Base-by-base conservation (phyloP, 2,797 vertebrate genomes). In the Epinephelus malabaricus region DNA sequence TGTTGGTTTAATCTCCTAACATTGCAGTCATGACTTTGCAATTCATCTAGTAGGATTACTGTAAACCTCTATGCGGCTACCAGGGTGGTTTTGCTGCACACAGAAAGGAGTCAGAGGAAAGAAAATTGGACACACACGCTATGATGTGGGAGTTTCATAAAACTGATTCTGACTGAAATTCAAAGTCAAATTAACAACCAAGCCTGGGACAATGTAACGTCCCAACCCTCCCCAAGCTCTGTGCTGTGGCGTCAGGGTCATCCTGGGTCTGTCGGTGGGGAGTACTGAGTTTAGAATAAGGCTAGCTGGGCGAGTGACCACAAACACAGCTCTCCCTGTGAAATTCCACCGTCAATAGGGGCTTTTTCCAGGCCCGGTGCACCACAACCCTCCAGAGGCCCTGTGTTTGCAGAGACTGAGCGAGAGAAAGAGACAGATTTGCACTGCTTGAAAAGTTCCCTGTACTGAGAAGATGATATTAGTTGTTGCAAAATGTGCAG, bases 301-400 rank as follows among this genome's bases (percentile, higher is more conserved):
- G 86, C 87, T 76, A 73, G 78, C 73, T 78, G 84, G 81, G 64
- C 13, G 6, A 86, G 53, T 59, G 84, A 88, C 90, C 89, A 70
- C 81, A 92, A 84, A 87, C 88, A 81, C 88, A 81, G 77, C 50
- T 73, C 74, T 90, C 21, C 68, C 83, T 83, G 90, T 90, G 79
- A 93, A 93, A 90, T 80, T 88, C 87, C 89, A 82, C 76, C 56
- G 73, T 93, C 93, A 90, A 82, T 81, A 86, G 92, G 92, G 90
- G 84, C 84, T 93, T 94, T 93, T 92, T 93, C 87, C 84, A 83
- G 76, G 34, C 67, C 78, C 21, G 30, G 75, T 77, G 73, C 53
- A 83, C 88, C 88, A 70, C 91, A 92, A 62, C 19, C 79, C 81
- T 87, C 83, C 18, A 2, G 78, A 85, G 88, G 87, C 70, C 76